Base-by-base conservation (phyloP, 2,113 vertebrate genomes). In the Barnardius zonarius region DNA sequence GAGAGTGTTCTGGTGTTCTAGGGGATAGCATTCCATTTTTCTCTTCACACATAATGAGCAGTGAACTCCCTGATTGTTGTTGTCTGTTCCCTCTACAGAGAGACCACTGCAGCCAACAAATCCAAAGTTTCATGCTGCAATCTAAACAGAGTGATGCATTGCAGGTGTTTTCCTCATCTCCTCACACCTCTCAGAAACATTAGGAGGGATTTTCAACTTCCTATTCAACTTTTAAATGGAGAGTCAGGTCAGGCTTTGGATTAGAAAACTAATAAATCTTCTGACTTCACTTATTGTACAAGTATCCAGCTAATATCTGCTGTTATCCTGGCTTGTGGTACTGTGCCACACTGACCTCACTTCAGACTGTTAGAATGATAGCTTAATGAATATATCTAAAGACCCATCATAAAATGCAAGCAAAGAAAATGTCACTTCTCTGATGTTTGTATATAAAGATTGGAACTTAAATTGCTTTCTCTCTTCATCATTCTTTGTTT, bases 121-220 rank as follows among this genome's bases (percentile, higher is more conserved):
- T 97, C 98, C 97, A 95, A 97, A 15, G 35, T 88, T 94, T 93
- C 95, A 79, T 93, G 88, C 96, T 91, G 92, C 96, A 98, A 98
- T 98, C 97, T 98, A 98, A 98, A 98, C 98, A 98, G 62, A 89
- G 86, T 98, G 98, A 99, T 97, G 95, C 95, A 97, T 97, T 98
- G 98, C 98, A 99, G 98, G 98, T 99, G 98, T 98, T 98, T 94
- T 79, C 88, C 73, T 93, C 97, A 92, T 98, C 96, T 96, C 97
- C 97, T 97, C 96, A 97, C 98, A 98, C 98, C 97, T 98, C 96
- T 97, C 96, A 94, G 95, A 98, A 98, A 98, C 98, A 98, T 98
- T 98, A 98, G 96, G 97, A 96, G 96, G 95, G 95, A 98, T 98
- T 98, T 97, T 95, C 90, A 96, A 98, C 98, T 98, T 98, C 98